Evolutionary conservation across 2,888 invertebrate genomes (phyloP).

Genomic region (Eupithecia exiguata): DNA sequence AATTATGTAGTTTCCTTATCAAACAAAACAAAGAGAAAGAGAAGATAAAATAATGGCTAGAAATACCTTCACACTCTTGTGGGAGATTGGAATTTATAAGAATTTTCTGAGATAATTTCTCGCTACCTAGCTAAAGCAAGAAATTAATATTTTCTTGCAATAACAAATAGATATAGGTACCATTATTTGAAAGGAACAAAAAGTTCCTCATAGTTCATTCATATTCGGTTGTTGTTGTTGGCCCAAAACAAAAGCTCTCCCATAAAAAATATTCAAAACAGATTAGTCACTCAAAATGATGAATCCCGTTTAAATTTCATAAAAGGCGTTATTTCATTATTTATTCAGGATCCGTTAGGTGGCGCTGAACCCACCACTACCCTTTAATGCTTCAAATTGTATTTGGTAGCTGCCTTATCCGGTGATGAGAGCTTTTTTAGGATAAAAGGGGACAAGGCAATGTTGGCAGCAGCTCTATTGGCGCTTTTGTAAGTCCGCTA

Average conservation of each 20-base stretch:
- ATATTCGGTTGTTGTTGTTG: neutral
- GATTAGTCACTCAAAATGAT: slow-evolving; percentile 14
- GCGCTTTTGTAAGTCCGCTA: neutral
- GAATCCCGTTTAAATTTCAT: slow-evolving; percentile 24
- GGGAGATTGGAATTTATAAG: neutral
- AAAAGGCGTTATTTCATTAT: slow-evolving; percentile 28
- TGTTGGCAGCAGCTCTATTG: neutral
- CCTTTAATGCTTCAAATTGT: slow-evolving; percentile 15
- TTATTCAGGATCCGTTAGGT: slow-evolving; percentile 25
- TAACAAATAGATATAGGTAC: neutral
- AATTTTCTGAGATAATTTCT: neutral
- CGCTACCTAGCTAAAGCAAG: neutral
- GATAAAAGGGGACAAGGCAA: slow-evolving; percentile 3
- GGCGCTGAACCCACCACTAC: slow-evolving; percentile 11
- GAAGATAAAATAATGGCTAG: too few relatives aligned
- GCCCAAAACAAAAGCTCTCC: neutral
- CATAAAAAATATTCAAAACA: slow-evolving; percentile 10
- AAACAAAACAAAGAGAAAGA: neutral
- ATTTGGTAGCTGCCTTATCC: slow-evolving; percentile 3
- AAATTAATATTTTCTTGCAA: neutral
- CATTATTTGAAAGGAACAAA: neutral
- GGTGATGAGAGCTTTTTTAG: slow-evolving; percentile 6
- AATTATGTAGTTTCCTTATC: neutral
- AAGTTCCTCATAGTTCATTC: neutral
- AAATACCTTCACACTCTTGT: neutral